Evolutionary conservation across 2,888 invertebrate genomes (phyloP), one percentile per base, ranked within the genome.

Genomic region (Eupeodes luniger): DNA sequence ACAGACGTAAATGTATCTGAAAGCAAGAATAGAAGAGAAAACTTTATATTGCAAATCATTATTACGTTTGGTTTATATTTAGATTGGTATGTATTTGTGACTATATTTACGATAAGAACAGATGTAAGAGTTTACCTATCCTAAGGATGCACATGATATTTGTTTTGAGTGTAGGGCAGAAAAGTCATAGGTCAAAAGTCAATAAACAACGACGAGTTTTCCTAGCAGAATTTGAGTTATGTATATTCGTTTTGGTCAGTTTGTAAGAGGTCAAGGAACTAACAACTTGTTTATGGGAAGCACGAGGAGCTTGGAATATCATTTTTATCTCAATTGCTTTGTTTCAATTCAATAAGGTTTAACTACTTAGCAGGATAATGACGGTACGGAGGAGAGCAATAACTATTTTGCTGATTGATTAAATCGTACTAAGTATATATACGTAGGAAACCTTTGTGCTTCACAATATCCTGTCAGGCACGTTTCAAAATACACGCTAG

Each of bases 1-100:
- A 92, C 98, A 98, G 2, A 99, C 98, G 94, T 98, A 99, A 91
- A 99, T 97, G 94, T 98, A 99, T 88, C 94, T 94, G 91, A 0
- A 89, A 83, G 59, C 0, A 27, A 62, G 59, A 79, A 85, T 57
- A 81, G 27, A 55, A 49, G 55, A 55, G 55, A 36, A 16, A 27
- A 67, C 19, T 55, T 36, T 61, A 27, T 61, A 66, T 81, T 51
- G 55, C 57, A 77, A 66, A 27, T 64, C n/a, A n/a, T 36, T 40
- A n/a, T 36, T 40, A n/a, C n/a, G 49, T 44, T 44, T 27, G 27
- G 12, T n/a, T n/a, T n/a, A 51, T 66, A 10, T 4, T 40, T 40
- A 27, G 27, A 2, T 27, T 27, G 27, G 27, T 3, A 40, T 40
- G 40, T 40, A 5, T 40, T 9, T 40, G 27, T 27, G 2, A 27